Percentiles rank a stretch among this genome's conserved stretches.
Evolutionary conservation across 2,113 vertebrate species (phyloP).

Genomic region (Ranitomeya variabilis): DNA sequence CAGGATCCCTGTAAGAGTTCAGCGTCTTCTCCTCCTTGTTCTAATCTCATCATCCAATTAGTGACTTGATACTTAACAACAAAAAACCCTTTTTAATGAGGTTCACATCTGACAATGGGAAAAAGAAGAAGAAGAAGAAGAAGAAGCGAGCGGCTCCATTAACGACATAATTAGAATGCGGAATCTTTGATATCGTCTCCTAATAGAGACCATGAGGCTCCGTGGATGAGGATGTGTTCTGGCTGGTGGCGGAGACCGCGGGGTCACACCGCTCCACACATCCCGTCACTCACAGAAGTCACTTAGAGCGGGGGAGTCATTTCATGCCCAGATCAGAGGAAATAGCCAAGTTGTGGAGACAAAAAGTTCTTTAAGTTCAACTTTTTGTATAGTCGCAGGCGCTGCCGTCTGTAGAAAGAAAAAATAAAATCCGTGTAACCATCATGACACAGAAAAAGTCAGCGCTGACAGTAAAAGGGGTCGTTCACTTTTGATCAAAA

Average conservation of each 20-base stretch:
- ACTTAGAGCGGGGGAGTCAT: neutral
- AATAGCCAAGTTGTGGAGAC: neutral
- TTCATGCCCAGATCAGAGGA: neutral
- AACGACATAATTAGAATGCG: slow-evolving; percentile 33
- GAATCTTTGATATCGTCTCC: slow-evolving; percentile 29
- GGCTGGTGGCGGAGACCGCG: neutral
- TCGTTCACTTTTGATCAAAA: too few species aligned
- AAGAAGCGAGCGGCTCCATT: neutral
- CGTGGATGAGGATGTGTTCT: neutral
- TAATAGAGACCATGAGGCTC: slow-evolving; percentile 17
- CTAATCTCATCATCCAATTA: slow-evolving; percentile 44
- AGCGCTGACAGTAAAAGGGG: too few species aligned
- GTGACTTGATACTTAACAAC: slow-evolving; percentile 28
- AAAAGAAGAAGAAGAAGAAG: neutral
- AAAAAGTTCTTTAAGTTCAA: neutral
- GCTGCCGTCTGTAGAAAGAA: neutral
- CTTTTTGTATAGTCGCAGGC: neutral
- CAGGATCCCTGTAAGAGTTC: neutral
- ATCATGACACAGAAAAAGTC: neutral
- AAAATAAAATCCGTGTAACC: neutral
- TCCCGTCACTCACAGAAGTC: neutral
- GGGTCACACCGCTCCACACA: neutral
- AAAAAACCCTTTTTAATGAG: slow-evolving; percentile 45
- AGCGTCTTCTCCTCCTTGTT: slow-evolving; percentile 3
- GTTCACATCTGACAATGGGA: slow-evolving; percentile 12